These are phyloP conservation scores for Drosophila chauvacae DNA, from an alignment of 1,140 invertebrate species.

Conservation along the genomic window DNA sequence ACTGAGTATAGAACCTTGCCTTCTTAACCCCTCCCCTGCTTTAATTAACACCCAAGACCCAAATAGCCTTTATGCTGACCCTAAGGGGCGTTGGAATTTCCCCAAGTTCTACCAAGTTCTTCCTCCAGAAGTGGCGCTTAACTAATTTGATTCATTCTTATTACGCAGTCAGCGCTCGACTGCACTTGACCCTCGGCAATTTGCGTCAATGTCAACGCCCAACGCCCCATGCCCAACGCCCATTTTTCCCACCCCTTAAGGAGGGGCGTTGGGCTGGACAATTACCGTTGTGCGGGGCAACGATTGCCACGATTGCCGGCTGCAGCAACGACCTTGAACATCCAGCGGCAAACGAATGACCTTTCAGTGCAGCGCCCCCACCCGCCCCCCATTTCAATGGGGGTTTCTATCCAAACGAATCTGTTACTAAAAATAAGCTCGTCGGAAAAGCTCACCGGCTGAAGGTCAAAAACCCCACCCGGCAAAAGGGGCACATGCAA, in stretches of 20 bases:
- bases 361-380: slow-evolving; percentile 57
- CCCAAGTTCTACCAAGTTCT: slow-evolving; percentile 16
- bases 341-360: slow-evolving; percentile 62
- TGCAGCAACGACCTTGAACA: slow-evolving; percentile 69
- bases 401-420: slow-evolving; percentile 24
- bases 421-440: slow-evolving; percentile 77
- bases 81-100: slow-evolving; percentile 12
- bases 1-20: background rate
- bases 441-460: slow-evolving; percentile 61
- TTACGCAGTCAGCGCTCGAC: slow-evolving; percentile 53
- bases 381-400: background rate
- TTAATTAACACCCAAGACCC: background rate
- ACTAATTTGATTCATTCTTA: slow-evolving; percentile 74
- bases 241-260: background rate
- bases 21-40: background rate
- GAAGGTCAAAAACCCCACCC: slow-evolving; percentile 74
- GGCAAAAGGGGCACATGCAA: slow-evolving; percentile 61
- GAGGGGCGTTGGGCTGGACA: slow-evolving; percentile 32
- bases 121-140: slow-evolving; percentile 41
- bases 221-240: slow-evolving; percentile 3
- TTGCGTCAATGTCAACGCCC: slow-evolving; percentile 76
- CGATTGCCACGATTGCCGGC: slow-evolving; percentile 39
- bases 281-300: slow-evolving; percentile 58
- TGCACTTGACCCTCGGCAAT: slow-evolving; percentile 75
- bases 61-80: background rate